A percentile compares a stretch with the other conserved stretches of the same genome.
Conservation (phyloP, 1,140 invertebrate genomes). For the Zaprionus vittiger region DNA sequence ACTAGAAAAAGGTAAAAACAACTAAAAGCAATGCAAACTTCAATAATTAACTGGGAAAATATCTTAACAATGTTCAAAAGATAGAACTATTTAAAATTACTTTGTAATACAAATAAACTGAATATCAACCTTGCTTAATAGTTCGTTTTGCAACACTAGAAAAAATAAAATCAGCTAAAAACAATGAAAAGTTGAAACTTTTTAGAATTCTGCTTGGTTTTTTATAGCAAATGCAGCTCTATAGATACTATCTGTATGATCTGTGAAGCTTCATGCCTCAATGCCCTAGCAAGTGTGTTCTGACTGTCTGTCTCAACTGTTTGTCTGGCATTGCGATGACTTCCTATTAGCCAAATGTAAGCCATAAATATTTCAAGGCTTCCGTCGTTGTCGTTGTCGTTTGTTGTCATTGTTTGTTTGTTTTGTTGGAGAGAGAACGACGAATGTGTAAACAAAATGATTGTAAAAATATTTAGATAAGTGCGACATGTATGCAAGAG, state of each 20-base stretch:
- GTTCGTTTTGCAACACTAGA: not conserved
- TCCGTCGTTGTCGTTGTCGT: not conserved
- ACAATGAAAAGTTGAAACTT: not conserved
- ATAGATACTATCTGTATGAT: not conserved
- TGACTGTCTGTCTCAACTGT: not conserved
- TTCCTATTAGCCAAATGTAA: constrained; percentile 17
- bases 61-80: not conserved
- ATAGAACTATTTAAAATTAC: too few relatives aligned
- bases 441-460: constrained; percentile 51
- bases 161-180: not conserved
- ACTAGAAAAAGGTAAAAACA: not conserved
- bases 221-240: not conserved
- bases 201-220: not conserved
- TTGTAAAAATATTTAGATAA: constrained; percentile 65
- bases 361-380: constrained; percentile 21
- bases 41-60: not conserved
- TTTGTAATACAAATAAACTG: not conserved
- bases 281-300: not conserved
- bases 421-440: constrained; percentile 9
- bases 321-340: not conserved
- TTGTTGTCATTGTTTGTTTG: constrained; percentile 27
- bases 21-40: not conserved
- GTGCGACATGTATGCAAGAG: constrained; percentile 57
- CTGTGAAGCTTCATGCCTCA: not conserved
- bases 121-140: not conserved